Percentiles rank a stretch among this genome's conserved stretches.
phyloP scores from a whole-genome alignment of 2,797 vertebrate species.

The Diplodus sargus region DNA sequence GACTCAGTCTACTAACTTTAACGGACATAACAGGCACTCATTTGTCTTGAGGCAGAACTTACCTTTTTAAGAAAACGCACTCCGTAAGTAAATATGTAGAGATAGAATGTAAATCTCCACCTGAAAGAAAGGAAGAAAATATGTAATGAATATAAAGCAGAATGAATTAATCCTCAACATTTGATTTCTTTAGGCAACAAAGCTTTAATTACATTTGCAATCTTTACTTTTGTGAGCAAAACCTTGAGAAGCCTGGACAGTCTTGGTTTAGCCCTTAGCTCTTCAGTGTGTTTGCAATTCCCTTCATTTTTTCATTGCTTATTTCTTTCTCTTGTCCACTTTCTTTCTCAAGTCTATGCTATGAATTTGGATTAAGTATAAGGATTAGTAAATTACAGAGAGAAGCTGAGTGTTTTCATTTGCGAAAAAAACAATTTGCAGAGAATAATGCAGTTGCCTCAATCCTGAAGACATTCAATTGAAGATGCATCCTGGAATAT shows the following conservation, averaged over 20 bases:
- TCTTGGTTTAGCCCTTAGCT: neutral
- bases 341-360: conserved; percentile 5
- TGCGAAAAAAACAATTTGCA: neutral
- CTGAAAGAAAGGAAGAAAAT: conserved; percentile 80
- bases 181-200: neutral
- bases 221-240: neutral
- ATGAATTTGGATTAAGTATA: neutral
- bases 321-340: conserved; percentile 11
- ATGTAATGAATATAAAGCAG: neutral
- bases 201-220: conserved; percentile 1
- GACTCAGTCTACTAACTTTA: conserved; percentile 18
- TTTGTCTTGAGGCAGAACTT: conserved; percentile 61
- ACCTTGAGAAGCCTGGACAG: neutral
- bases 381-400: conserved; percentile 1
- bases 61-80: conserved; percentile 98
- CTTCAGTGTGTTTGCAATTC: neutral
- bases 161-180: neutral
- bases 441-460: conserved; percentile 25
- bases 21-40: conserved; percentile 1
- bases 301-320: conserved; percentile 11
- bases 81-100: conserved; percentile 98
- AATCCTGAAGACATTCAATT: conserved; percentile 1
- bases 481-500: neutral
- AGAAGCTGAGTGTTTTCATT: conserved; percentile 12
- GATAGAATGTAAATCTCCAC: conserved; percentile 98